A percentile compares a stretch with the other conserved stretches of the same genome.
These are phyloP conservation scores for Frieseomelitta varia DNA, from an alignment of 1,140 invertebrate species.

Conservation along the genomic window DNA sequence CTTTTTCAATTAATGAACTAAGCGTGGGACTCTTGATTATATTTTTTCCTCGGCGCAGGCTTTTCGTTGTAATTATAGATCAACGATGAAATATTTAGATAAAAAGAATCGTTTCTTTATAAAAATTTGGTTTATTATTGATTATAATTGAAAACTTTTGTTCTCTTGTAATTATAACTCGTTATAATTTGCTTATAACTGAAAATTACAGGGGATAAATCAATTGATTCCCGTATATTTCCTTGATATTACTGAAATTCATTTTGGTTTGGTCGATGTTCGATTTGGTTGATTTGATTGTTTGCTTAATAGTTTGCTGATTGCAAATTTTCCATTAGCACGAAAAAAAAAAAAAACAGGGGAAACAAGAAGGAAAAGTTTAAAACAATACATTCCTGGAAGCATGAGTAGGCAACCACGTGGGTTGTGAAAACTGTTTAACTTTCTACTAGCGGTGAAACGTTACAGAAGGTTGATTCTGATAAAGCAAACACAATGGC, in stretches of 20 bases:
- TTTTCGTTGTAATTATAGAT: neutral
- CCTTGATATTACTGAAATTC: neutral
- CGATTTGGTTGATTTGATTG: neutral
- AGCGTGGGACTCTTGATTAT: neutral
- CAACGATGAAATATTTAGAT: neutral
- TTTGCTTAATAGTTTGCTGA: neutral
- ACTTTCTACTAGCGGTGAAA: conserved; percentile 39
- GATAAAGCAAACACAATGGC: conserved; percentile 21
- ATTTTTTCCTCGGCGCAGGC: neutral
- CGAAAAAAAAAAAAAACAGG: neutral
- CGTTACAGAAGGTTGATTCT: conserved; percentile 30
- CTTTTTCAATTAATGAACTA: neutral
- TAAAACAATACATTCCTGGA: conserved; percentile 6
- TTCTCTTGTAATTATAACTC: no score
- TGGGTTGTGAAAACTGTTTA: conserved; percentile 31
- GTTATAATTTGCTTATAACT: no score
- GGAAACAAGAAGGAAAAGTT: conserved; percentile 14
- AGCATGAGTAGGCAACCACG: conserved; percentile 5
- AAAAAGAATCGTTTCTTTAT: no score
- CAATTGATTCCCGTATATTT: neutral
- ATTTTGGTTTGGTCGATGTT: neutral
- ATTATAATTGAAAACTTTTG: no score
- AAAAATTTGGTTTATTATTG: no score
- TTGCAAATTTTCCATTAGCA: neutral
- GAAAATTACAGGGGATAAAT: no score